Evolutionary conservation across 2,113 vertebrate species (phyloP).

Genomic region (Macaca nemestrina): DNA sequence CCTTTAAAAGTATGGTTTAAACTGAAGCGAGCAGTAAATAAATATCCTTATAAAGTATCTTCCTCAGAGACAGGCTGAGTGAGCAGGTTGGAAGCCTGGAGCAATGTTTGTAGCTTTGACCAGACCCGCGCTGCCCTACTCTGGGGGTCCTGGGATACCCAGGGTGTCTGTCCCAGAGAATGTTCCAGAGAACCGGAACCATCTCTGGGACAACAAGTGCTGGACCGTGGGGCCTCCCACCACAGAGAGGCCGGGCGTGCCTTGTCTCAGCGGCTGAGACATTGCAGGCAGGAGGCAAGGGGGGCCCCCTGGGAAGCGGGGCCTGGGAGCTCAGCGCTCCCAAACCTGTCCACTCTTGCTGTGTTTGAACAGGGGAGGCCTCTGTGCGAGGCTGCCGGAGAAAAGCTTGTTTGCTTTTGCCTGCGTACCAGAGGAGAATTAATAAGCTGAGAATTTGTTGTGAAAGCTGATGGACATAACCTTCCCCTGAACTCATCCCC

Average conservation of each 20-base stretch:
- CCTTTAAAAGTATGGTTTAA: background rate
- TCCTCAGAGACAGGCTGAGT: background rate
- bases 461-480: slow-evolving; percentile 53
- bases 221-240: background rate
- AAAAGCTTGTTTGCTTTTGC: slow-evolving; percentile 64
- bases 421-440: slow-evolving; percentile 48
- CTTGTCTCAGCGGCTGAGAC: background rate
- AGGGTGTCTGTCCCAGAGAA: background rate
- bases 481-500: slow-evolving; percentile 46
- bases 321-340: background rate
- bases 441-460: slow-evolving; percentile 56
- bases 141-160: background rate
- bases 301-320: background rate
- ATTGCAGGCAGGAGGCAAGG: slow-evolving; percentile 9
- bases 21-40: background rate
- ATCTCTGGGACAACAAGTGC: background rate
- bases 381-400: background rate
- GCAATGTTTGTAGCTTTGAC: background rate
- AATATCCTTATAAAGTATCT: background rate
- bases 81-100: background rate
- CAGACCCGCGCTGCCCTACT: background rate
- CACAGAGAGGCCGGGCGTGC: background rate
- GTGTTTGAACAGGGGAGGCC: background rate
- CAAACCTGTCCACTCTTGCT: background rate
- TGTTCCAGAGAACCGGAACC: background rate